A percentile compares a stretch with the other conserved stretches of the same genome.
Evolutionary conservation across 2,888 invertebrate species (phyloP).

Genomic region (Cryptus armator): DNA sequence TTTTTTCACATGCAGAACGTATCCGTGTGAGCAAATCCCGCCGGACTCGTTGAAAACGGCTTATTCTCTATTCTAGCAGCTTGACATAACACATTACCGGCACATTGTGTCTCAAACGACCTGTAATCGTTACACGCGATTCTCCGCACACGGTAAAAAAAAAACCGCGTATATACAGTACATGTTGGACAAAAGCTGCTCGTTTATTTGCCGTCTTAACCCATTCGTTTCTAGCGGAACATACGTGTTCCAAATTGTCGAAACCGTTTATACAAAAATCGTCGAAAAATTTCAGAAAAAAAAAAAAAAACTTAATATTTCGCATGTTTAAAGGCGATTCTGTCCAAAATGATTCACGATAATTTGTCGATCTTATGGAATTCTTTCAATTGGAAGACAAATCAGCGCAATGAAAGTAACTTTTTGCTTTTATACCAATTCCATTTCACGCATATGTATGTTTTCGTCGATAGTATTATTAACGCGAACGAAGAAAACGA

Average conservation of each 20-base stretch:
- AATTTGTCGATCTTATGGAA: no score
- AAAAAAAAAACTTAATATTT: not conserved
- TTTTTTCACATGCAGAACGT: slow-evolving; percentile 38
- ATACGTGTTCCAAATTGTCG: slow-evolving; percentile 41
- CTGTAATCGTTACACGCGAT: slow-evolving; percentile 62
- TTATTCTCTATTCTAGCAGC: slow-evolving; percentile 55
- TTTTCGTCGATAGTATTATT: not conserved
- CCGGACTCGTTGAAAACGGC: slow-evolving; percentile 65
- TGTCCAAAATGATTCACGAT: no score
- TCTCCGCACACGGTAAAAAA: slow-evolving; percentile 61
- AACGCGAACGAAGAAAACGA: not conserved
- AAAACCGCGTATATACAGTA: slow-evolving; percentile 40
- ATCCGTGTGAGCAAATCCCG: slow-evolving; percentile 52
- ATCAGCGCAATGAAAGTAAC: no score
- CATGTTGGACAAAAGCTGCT: slow-evolving; percentile 56
- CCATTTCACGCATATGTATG: not conserved
- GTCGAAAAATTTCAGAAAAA: not conserved
- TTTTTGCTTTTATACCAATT: no score
- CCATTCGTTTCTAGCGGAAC: slow-evolving; percentile 26
- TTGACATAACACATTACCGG: slow-evolving; percentile 58
- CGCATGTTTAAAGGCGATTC: no score
- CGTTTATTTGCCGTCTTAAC: slow-evolving; percentile 59
- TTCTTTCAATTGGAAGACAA: no score
- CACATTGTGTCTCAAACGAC: slow-evolving; percentile 64
- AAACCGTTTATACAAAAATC: slow-evolving; percentile 22